These are phyloP conservation scores for Halichoeres trimaculatus DNA, from an alignment of 2,113 vertebrate species.

Conservation along the genomic window DNA sequence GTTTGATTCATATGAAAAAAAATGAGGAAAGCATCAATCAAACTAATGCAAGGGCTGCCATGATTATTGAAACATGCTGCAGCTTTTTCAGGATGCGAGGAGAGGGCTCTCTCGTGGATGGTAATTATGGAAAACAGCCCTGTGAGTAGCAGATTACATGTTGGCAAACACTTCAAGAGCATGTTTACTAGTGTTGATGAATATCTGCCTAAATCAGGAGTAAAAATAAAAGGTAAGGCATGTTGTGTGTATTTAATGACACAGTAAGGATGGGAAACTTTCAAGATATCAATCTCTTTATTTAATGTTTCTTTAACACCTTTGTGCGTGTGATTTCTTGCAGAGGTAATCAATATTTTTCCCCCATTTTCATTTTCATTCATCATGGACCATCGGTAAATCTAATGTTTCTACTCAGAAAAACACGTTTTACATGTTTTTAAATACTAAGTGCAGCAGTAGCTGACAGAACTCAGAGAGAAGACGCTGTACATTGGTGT, in stretches of 20 bases:
- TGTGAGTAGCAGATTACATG: constrained; percentile 54
- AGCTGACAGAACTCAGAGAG: no score
- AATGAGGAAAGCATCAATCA: constrained; percentile 53
- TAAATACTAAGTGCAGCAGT: background rate
- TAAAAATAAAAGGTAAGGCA: background rate
- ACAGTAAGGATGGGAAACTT: background rate
- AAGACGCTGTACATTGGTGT: no score
- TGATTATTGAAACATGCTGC: constrained; percentile 37
- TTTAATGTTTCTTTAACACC: background rate
- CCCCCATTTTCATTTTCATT: no score
- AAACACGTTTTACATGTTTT: no score
- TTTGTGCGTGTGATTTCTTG: no score
- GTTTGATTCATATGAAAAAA: constrained; percentile 20
- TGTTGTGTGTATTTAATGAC: background rate
- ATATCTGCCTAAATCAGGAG: constrained; percentile 17
- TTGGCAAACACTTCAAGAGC: constrained; percentile 40
- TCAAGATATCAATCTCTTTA: background rate
- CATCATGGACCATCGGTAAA: no score
- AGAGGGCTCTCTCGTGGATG: constrained; percentile 7
- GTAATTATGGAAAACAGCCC: constrained; percentile 40
- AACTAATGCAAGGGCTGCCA: constrained; percentile 26
- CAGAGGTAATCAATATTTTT: no score
- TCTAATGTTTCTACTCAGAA: background rate
- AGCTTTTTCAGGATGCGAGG: constrained; percentile 10
- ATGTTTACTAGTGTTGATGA: constrained; percentile 40